These are phyloP conservation scores for Ametastegia equiseti DNA, from an alignment of 2,888 invertebrate genomes.

Conservation along the genomic window DNA sequence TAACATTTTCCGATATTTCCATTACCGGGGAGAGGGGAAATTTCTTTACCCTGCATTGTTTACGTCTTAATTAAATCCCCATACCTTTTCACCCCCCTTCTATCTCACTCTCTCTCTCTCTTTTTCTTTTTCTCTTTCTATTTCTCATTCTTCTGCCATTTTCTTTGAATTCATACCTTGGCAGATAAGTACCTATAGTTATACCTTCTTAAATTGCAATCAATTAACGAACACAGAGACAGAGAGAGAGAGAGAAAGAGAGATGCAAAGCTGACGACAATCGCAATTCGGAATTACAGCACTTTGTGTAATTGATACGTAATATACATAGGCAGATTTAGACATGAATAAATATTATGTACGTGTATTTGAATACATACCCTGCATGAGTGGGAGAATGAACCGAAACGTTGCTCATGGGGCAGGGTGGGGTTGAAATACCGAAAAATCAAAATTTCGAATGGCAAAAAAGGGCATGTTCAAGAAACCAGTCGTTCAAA, in stretches of 20 bases:
- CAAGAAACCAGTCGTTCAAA: no score
- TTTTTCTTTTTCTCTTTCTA: background rate
- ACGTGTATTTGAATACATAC: no score
- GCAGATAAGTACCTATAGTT: background rate
- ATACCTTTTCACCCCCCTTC: background rate
- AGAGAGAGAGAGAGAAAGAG: no score
- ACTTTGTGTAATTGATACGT: no score
- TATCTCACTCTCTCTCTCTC: background rate
- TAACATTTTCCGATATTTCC: constrained; percentile 62
- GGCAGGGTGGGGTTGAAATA: no score
- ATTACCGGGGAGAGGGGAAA: constrained; percentile 52
- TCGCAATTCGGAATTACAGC: background rate
- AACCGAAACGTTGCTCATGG: no score
- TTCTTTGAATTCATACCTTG: background rate
- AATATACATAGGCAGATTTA: no score
- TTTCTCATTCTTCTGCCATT: background rate
- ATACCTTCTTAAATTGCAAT: background rate
- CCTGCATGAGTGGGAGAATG: no score
- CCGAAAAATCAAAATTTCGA: no score
- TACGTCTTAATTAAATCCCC: constrained; percentile 64
- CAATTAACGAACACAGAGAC: background rate
- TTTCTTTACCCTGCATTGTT: constrained; percentile 55
- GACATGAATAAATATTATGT: no score
- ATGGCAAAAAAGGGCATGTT: no score
- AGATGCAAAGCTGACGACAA: no score